phyloP scores from a whole-genome alignment of 2,888 invertebrate genomes.

The Amorpha juglandis region DNA sequence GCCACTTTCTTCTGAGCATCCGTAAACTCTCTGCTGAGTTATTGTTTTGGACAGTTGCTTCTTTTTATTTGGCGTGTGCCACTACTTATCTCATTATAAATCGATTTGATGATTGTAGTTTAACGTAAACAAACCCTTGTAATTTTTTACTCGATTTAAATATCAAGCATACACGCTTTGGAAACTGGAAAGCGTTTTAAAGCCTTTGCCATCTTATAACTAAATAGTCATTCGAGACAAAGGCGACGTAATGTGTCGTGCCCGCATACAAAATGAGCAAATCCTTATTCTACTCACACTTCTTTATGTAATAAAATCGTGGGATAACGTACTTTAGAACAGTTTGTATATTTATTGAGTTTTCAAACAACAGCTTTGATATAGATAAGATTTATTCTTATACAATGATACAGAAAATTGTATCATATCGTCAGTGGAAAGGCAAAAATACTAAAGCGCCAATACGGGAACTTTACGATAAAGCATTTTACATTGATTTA shows the following conservation, averaged over 20 bases:
- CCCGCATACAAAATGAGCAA: slow-evolving; percentile 9
- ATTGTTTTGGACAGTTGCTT: too few species aligned
- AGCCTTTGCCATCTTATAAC: not conserved
- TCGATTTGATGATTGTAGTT: too few species aligned
- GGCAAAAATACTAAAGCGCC: too few species aligned
- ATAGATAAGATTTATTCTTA: too few species aligned
- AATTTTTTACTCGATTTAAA: not conserved
- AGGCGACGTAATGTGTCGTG: not conserved
- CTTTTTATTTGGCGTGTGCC: too few species aligned
- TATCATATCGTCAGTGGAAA: too few species aligned
- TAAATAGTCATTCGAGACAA: not conserved
- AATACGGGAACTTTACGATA: too few species aligned
- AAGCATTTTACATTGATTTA: too few species aligned
- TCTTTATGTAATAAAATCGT: not conserved
- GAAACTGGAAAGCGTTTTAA: not conserved
- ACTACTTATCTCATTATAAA: too few species aligned
- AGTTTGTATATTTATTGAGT: not conserved
- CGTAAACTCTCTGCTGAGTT: too few species aligned
- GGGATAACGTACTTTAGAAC: not conserved
- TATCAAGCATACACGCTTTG: not conserved
- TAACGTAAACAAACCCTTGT: not conserved
- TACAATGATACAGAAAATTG: too few species aligned
- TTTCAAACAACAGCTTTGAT: not conserved
- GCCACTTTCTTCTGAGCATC: too few species aligned
- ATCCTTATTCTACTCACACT: not conserved